Evolutionary conservation across 2,888 invertebrate genomes (phyloP), one percentile per base, ranked within the genome.

Genomic region (Zhuqinia jingwanae): DNA sequence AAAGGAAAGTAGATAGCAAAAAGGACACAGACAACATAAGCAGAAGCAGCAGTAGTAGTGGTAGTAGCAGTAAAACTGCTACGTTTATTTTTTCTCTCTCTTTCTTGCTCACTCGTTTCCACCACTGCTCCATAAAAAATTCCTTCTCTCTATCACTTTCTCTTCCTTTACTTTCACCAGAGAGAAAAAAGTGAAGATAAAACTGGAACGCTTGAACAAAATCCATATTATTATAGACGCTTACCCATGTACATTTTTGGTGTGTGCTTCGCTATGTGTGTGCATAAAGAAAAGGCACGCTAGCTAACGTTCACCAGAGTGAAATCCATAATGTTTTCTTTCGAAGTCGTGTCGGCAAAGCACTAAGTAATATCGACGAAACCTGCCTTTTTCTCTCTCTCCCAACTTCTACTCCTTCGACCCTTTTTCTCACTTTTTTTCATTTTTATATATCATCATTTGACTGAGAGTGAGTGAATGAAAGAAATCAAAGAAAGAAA

Each of bases 301-400:
- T 25, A 50, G 53, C 73, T 53, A 50, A 73, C n/a, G 30, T 50
- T 73, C 30, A 30, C 25, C 15, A 47, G 2, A 20, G 73, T 50
- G 73, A 73, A 50, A 73, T 68, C 68, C 68, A 68, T 73, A 53
- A 73, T 47, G 50, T 47, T 53, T 73, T 73, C 73, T 50, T 27
- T 53, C 53, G n/a, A 2, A 15, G 47, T 36, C 8, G 36, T 36
- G 36, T 36, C 36, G 36, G 36, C 36, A 36, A 36, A 50, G 30
- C 73, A 27, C 53, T 6, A 27, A 73, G 27, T 50, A 73, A 73
- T 30, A 53, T 58, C 27, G 17, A 65, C 68, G 36, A 68, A 15
- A 42, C n/a, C 20, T 73, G 22, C 13, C 36, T 5, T 45, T 45
- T 73, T 73, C 17, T 70, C 25, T 63, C n/a, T 56, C 56, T 56